Evolutionary conservation across 2,797 vertebrate genomes (phyloP).

Genomic region (Echeneis naucrates): DNA sequence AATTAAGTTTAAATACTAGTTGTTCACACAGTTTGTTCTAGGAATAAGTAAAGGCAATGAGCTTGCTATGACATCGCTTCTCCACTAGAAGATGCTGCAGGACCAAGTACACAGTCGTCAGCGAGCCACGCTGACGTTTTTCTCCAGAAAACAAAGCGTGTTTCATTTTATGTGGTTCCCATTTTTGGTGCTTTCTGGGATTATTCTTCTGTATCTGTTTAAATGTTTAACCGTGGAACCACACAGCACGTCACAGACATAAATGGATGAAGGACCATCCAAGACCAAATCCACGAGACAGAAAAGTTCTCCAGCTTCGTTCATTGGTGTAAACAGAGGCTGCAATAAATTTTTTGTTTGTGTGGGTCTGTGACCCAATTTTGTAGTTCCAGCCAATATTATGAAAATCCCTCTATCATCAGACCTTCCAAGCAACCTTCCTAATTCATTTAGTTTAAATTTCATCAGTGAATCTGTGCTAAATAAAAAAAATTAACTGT

Average conservation of each 20-base stretch:
- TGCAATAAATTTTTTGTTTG: neutral
- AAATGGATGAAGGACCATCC: neutral
- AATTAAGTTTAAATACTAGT: neutral
- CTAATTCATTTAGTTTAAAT: neutral
- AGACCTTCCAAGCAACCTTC: neutral
- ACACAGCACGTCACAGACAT: neutral
- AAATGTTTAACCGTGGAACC: no score
- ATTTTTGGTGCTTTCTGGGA: neutral
- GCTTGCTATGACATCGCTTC: constrained; percentile 8
- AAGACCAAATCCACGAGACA: neutral
- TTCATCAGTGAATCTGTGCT: neutral
- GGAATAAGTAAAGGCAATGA: neutral
- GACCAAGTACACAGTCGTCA: constrained; percentile 18
- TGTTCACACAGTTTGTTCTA: neutral
- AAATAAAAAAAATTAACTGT: neutral
- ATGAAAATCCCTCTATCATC: neutral
- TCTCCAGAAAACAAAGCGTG: neutral
- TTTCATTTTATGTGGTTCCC: neutral
- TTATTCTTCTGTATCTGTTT: neutral
- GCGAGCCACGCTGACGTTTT: no score
- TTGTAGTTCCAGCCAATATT: neutral
- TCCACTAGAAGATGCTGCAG: constrained; percentile 56
- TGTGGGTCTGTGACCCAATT: no score
- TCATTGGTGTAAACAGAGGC: neutral
- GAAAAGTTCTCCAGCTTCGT: neutral